These are phyloP conservation scores for Drosophila jambulina DNA, from an alignment of 1,140 invertebrate species.

Conservation along the genomic window DNA sequence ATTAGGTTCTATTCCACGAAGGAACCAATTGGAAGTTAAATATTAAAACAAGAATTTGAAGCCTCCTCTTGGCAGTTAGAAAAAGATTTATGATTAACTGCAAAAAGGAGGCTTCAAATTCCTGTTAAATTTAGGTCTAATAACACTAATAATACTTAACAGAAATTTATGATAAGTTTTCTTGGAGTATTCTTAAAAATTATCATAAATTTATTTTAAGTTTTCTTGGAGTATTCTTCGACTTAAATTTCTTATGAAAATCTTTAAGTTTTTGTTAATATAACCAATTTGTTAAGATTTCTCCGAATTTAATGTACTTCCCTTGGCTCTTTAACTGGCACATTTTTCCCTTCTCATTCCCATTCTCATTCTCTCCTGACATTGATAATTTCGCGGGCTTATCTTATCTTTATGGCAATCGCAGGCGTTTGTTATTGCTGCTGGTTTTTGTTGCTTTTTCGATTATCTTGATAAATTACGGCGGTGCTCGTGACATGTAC, in stretches of 20 bases:
- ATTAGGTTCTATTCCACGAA: too few relatives aligned
- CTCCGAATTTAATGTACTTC: neutral
- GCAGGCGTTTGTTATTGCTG: conserved; percentile 49
- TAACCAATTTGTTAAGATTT: neutral
- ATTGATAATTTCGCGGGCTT: conserved; percentile 71
- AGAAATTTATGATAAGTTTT: too few relatives aligned
- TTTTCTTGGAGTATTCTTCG: neutral
- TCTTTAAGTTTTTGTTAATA: neutral
- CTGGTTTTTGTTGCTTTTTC: conserved; percentile 39
- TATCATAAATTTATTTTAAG: too few relatives aligned
- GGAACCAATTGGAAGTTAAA: neutral
- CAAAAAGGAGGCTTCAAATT: too few relatives aligned
- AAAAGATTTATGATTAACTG: too few relatives aligned
- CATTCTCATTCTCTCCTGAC: conserved; percentile 11
- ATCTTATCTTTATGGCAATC: conserved; percentile 75
- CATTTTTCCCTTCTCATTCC: neutral
- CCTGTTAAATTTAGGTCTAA: too few relatives aligned
- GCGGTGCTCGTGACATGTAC: conserved; percentile 66
- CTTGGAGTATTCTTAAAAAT: too few relatives aligned
- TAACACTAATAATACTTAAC: too few relatives aligned
- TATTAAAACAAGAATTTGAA: neutral
- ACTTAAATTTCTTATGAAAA: neutral
- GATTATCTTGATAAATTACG: conserved; percentile 82
- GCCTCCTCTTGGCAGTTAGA: too few relatives aligned
- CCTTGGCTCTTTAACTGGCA: neutral